Evolutionary conservation across 2,113 vertebrate species (phyloP), one percentile per base, ranked within the genome.

Genomic region (Phrynocephalus versicolor): DNA sequence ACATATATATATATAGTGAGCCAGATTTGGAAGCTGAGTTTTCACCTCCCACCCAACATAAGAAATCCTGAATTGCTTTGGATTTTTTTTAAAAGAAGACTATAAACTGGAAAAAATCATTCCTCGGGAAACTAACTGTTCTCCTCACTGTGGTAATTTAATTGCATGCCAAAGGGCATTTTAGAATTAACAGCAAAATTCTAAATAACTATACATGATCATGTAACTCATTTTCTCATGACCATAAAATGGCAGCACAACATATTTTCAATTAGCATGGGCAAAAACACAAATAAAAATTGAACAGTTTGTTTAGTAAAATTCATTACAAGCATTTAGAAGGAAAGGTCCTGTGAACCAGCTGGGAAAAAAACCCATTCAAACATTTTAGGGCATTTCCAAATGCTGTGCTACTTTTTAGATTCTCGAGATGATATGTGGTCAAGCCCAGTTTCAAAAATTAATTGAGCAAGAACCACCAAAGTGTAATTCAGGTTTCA

Each of bases 111-210:
- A 1, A 15, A 57, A 87, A 88, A 94, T 89, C 89, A 81, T 91
- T 87, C 85, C 89, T 84, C 89, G 91, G 93, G 92, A 90, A 96
- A 92, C 94, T 94, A 96, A 95, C 94, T 95, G 95, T 91, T 93
- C 88, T 91, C 89, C 93, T 79, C 86, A 93, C 67, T 91, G 93
- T 92, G 89, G 92, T 94, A 93, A 95, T 94, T 95, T 96, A 94
- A 94, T 94, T 93, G 94, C 93, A 95, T 94, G 25, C 35, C 87
- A 96, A 94, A 95, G 92, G 80, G 90, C 89, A 91, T 88, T 92
- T 95, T 91, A 92, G 94, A 93, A 91, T 90, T 95, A 93, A 85
- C 92, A 92, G 93, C 93, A 89, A 92, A 74, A 88, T 90, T 88
- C 89, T 91, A 90, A 91, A 91, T 88, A 93, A 93, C 90, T 79